These are phyloP conservation scores for Drosophila simulans DNA, from an alignment of 1,140 invertebrate species.

Conservation along the genomic window DNA sequence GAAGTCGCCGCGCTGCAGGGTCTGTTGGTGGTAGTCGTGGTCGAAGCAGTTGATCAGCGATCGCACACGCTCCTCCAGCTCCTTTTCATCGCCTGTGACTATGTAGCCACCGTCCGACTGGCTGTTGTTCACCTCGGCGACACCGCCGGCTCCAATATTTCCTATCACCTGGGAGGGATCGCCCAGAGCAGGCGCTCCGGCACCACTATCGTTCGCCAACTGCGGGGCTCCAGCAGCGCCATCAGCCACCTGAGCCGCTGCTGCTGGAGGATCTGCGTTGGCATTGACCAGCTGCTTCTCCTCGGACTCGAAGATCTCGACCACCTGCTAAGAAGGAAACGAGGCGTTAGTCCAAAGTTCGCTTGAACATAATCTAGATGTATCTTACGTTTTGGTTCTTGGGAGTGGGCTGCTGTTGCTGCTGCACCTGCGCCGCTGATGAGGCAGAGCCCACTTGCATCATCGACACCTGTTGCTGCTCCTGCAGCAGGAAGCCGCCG, in stretches of 20 bases:
- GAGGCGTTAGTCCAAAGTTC: neutral
- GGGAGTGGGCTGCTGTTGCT: slow-evolving; percentile 52
- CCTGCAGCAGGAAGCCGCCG: slow-evolving; percentile 76
- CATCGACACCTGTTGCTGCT: slow-evolving; percentile 55
- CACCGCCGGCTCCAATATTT: slow-evolving; percentile 52
- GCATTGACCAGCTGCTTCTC: slow-evolving; percentile 50
- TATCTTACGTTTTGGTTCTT: slow-evolving; percentile 60
- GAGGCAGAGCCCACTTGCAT: slow-evolving; percentile 36
- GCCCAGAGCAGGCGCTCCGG: slow-evolving; percentile 7
- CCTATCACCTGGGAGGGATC: slow-evolving; percentile 62
- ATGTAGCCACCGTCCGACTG: slow-evolving; percentile 67
- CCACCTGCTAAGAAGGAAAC: slow-evolving; percentile 21
- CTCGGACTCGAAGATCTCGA: slow-evolving; percentile 53
- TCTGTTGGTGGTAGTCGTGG: slow-evolving; percentile 87
- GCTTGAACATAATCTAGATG: neutral
- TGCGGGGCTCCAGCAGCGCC: slow-evolving; percentile 9
- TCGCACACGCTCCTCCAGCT: slow-evolving; percentile 77
- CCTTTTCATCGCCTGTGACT: slow-evolving; percentile 80
- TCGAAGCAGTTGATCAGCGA: slow-evolving; percentile 88
- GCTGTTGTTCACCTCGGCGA: slow-evolving; percentile 66
- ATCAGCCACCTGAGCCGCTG: slow-evolving; percentile 25
- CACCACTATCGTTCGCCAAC: slow-evolving; percentile 50
- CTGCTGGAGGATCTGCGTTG: slow-evolving; percentile 25
- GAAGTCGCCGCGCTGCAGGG: slow-evolving; percentile 92
- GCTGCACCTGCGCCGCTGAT: slow-evolving; percentile 44